phyloP scores from a whole-genome alignment of 2,797 vertebrate genomes.

The Podargus strigoides region DNA sequence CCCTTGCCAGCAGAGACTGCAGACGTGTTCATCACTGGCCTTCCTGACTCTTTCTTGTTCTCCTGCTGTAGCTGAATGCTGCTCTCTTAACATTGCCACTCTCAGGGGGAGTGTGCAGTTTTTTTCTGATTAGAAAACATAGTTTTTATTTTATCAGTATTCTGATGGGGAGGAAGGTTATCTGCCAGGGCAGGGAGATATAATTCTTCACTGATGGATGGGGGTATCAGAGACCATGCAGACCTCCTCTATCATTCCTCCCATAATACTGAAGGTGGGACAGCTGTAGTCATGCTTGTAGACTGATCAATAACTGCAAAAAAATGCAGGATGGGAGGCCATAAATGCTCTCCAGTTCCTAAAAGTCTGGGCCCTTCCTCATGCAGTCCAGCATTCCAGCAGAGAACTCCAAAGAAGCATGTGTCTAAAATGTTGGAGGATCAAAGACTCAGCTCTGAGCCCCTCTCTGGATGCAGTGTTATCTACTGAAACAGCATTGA shows the following conservation, averaged over 20 bases:
- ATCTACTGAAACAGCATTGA: background rate
- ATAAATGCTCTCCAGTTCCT: background rate
- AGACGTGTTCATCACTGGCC: background rate
- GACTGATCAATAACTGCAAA: background rate
- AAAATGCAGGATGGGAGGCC: background rate
- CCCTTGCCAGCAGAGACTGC: background rate
- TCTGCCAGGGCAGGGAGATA: background rate
- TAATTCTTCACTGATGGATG: background rate
- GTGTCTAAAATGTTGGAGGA: background rate
- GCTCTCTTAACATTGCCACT: background rate
- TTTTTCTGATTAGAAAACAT: background rate
- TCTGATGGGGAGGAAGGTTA: background rate
- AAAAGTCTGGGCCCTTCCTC: background rate
- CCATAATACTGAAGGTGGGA: background rate
- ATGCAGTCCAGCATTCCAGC: accelerated
- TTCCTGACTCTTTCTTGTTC: background rate
- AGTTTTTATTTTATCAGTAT: background rate
- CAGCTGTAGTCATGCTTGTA: background rate
- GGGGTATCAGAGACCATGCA: background rate
- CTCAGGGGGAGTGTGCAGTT: accelerated
- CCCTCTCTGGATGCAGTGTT: background rate
- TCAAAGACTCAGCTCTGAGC: background rate
- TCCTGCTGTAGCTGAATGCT: background rate
- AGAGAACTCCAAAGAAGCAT: background rate
- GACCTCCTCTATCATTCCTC: background rate